Percentiles rank a stretch among this genome's conserved stretches.
phyloP scores from a whole-genome alignment of 2,797 vertebrate genomes.

The Tadarida brasiliensis region DNA sequence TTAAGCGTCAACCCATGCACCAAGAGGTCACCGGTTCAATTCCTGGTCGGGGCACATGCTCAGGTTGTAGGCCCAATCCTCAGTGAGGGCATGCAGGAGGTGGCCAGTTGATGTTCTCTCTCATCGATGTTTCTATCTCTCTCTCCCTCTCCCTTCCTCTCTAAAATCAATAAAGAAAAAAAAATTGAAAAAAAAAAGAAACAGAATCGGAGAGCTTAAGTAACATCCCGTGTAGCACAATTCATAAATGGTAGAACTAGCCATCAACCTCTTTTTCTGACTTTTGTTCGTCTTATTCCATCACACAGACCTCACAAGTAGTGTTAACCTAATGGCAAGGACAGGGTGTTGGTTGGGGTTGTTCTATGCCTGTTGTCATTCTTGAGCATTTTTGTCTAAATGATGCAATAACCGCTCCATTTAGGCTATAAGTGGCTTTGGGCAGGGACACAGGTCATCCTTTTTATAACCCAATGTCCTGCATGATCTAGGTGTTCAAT shows the following conservation, averaged over 20 bases:
- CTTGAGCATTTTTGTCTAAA: constrained; percentile 8
- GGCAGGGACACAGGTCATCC: neutral
- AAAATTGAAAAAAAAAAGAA: no score
- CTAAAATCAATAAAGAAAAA: no score
- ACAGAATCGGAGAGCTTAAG: neutral
- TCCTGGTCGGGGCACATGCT: no score
- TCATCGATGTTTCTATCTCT: no score
- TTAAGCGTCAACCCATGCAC: no score
- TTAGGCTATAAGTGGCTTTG: neutral
- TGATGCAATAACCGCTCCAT: neutral
- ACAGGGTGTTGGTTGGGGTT: neutral
- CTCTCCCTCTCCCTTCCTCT: no score
- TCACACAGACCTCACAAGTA: neutral
- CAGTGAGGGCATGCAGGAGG: no score
- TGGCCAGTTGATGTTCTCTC: no score
- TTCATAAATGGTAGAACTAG: neutral
- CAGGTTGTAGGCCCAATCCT: no score
- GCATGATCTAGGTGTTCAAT: constrained; percentile 33
- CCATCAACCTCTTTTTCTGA: neutral
- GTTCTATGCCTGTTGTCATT: neutral
- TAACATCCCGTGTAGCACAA: neutral
- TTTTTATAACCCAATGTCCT: neutral
- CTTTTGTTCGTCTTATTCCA: neutral
- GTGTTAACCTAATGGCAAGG: neutral
- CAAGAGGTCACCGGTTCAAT: no score